These are phyloP conservation scores for Choloepus didactylus DNA, from an alignment of 2,797 vertebrate species.

Conservation along the genomic window DNA sequence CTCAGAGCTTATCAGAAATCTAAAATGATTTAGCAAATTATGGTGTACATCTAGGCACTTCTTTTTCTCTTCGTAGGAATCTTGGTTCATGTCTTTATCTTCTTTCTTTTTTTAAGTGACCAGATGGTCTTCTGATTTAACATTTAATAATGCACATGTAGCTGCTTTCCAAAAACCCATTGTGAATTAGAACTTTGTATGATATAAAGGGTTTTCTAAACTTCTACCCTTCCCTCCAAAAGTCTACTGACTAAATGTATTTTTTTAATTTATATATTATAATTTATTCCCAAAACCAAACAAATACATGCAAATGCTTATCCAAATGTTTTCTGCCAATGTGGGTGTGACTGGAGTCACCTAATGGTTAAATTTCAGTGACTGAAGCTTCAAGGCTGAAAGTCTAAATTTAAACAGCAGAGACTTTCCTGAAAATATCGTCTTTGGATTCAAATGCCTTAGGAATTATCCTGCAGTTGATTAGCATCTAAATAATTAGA, in stretches of 20 bases:
- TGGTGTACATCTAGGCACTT: neutral
- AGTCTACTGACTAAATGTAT: neutral
- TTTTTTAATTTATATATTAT: neutral
- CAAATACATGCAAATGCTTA: constrained; percentile 11
- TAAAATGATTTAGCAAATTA: constrained; percentile 76
- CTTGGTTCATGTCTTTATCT: neutral
- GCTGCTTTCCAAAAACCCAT: neutral
- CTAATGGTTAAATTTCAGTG: constrained; percentile 52
- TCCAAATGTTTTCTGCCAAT: constrained; percentile 7
- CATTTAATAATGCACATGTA: neutral
- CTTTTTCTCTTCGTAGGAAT: neutral
- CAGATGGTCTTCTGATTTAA: constrained; percentile 54
- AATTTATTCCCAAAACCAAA: constrained; percentile 54
- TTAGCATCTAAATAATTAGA: constrained; percentile 97
- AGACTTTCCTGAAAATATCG: constrained; percentile 75
- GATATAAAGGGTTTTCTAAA: neutral
- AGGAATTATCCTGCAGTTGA: constrained; percentile 94
- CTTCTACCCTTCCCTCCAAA: constrained; percentile 14
- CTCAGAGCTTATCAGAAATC: constrained; percentile 73
- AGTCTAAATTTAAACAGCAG: constrained; percentile 67
- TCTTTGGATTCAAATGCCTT: constrained; percentile 84
- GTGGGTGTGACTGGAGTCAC: neutral
- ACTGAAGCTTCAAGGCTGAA: constrained; percentile 41
- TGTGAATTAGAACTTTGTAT: neutral
- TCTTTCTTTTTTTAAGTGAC: neutral